Evolutionary conservation across 2,113 vertebrate species (phyloP).

Genomic region (Pteruthius melanotis): DNA sequence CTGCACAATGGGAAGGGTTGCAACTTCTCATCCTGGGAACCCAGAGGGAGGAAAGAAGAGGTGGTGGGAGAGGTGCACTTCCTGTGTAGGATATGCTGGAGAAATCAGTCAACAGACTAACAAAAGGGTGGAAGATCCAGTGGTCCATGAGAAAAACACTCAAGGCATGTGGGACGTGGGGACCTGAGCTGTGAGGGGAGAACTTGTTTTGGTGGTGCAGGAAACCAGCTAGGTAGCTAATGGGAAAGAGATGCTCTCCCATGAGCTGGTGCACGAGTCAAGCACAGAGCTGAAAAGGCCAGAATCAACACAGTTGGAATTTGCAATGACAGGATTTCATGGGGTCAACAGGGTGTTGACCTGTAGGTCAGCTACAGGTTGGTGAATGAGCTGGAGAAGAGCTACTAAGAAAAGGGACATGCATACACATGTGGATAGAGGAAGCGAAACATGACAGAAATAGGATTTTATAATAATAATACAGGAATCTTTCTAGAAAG

Average conservation of each 20-base stretch:
- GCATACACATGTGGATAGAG: rapidly evolving
- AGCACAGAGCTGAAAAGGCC: rapidly evolving
- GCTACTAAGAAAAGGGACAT: neutral
- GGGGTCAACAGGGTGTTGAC: neutral
- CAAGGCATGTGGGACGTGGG: rapidly evolving
- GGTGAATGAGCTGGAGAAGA: neutral
- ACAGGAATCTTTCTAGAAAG: neutral
- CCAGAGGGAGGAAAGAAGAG: neutral
- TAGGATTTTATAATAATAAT: neutral
- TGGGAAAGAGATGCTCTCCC: neutral
- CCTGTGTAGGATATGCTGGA: neutral
- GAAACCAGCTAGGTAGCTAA: neutral
- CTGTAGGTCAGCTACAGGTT: neutral
- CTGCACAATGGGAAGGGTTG: neutral
- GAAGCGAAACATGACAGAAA: neutral
- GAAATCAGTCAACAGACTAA: neutral
- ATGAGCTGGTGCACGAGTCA: rapidly evolving
- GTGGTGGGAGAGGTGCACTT: neutral
- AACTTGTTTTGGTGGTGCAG: rapidly evolving
- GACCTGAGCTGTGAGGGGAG: neutral
- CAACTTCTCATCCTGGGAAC: neutral
- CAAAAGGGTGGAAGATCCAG: neutral
- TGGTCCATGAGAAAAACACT: neutral
- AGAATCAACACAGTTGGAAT: rapidly evolving
- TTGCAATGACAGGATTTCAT: neutral